Evolutionary conservation across 2,888 invertebrate genomes (phyloP).

Genomic region (Cordilura impudica): DNA sequence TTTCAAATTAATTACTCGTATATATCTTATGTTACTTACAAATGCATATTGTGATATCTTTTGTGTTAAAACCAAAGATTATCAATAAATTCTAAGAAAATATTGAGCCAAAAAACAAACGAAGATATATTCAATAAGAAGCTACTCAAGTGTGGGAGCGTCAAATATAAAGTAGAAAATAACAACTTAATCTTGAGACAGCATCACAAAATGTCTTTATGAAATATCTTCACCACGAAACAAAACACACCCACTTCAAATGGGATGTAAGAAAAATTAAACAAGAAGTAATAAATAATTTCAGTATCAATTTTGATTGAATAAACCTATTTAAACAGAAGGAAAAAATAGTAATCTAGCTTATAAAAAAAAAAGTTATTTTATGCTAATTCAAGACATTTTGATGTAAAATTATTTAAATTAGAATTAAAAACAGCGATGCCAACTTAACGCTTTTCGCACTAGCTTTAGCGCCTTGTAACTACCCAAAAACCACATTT

Average conservation of each 20-base stretch:
- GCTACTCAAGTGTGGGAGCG: conserved; percentile 61
- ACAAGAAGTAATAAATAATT: conserved; percentile 23
- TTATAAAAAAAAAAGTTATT: too few species aligned
- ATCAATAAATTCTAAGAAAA: conserved; percentile 57
- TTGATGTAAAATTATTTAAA: too few species aligned
- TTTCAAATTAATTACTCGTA: conserved; percentile 71
- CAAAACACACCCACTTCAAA: conserved; percentile 43
- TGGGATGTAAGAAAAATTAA: conserved; percentile 32
- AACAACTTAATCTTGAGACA: conserved; percentile 54
- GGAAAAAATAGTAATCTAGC: too few species aligned
- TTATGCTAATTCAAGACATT: too few species aligned
- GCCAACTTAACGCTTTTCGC: too few species aligned
- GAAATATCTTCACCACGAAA: conserved; percentile 25
- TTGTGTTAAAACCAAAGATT: conserved; percentile 29
- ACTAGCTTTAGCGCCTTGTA: too few species aligned
- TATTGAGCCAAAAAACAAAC: conserved; percentile 38
- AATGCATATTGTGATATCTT: background rate
- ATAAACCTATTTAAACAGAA: too few species aligned
- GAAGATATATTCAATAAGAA: conserved; percentile 41
- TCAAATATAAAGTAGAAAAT: conserved; percentile 32
- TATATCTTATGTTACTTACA: conserved; percentile 69
- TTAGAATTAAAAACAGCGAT: too few species aligned
- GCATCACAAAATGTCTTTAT: conserved; percentile 32
- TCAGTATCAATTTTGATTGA: too few species aligned
- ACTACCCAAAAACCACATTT: too few species aligned